phyloP scores from a whole-genome alignment of 2,113 vertebrate genomes.

The Pycnonotus jocosus region DNA sequence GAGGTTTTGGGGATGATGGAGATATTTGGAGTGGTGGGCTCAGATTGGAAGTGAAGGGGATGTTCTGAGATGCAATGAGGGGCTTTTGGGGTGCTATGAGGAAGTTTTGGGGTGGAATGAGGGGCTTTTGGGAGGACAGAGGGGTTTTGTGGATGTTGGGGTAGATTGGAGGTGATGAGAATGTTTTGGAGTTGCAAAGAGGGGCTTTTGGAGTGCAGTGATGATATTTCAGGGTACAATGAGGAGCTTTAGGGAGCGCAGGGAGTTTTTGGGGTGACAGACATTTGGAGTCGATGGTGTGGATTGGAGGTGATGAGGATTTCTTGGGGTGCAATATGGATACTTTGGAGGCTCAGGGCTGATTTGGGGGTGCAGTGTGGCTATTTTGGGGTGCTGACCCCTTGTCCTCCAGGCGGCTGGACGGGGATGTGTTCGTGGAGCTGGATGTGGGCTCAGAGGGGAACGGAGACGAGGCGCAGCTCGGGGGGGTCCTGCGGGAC shows the following conservation, averaged over 20 bases:
- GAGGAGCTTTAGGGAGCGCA: not conserved
- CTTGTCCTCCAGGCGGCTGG: not conserved
- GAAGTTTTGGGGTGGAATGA: not conserved
- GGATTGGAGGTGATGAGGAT: not conserved
- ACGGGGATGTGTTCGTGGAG: not conserved
- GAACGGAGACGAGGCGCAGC: not conserved
- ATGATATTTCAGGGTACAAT: not conserved
- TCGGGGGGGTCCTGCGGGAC: not conserved
- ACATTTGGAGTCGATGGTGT: not conserved
- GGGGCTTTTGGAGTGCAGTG: not conserved
- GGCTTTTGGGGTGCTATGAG: not conserved
- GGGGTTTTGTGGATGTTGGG: not conserved
- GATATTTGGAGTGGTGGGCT: no score
- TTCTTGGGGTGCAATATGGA: no score
- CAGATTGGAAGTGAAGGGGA: not conserved
- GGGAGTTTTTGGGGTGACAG: not conserved
- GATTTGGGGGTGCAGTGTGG: not conserved
- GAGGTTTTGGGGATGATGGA: not conserved
- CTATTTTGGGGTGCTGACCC: not conserved
- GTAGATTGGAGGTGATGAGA: no score
- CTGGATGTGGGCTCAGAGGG: not conserved
- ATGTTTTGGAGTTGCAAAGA: not conserved
- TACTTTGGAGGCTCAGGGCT: not conserved
- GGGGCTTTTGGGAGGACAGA: not conserved
- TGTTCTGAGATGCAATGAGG: not conserved